These are phyloP conservation scores for Polyodon spathula DNA, from an alignment of 2,113 vertebrate genomes.

Conservation along the genomic window DNA sequence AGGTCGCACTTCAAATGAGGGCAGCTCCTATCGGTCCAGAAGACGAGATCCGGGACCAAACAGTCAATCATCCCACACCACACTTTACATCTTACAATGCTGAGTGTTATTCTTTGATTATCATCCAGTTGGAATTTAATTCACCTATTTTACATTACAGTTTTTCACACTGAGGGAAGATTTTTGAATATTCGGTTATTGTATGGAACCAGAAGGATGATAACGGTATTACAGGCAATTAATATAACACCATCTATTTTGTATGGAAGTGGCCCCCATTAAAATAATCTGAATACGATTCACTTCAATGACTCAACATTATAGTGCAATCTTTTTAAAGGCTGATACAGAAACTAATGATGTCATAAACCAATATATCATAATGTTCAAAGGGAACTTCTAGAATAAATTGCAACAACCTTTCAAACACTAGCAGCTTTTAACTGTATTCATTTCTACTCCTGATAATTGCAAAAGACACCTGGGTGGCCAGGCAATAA, in stretches of 20 bases:
- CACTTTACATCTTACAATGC: no score
- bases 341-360: conserved; percentile 65
- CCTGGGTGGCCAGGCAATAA: conserved; percentile 66
- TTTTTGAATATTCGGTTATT: no score
- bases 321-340: conserved; percentile 60
- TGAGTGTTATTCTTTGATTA: no score
- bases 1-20: no score
- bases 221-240: conserved; percentile 46
- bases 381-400: conserved; percentile 59
- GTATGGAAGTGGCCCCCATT: conserved; percentile 46
- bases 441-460: conserved; percentile 85
- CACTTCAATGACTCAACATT: conserved; percentile 56
- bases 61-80: no score
- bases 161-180: no score
- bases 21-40: no score
- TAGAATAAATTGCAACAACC: conserved; percentile 76
- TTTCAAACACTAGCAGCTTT: conserved; percentile 80
- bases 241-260: no score
- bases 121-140: no score
- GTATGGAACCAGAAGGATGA: no score
- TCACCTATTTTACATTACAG: no score
- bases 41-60: no score
- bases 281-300: conserved; percentile 60
- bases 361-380: conserved; percentile 69
- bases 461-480: conserved; percentile 81